Evolutionary conservation across 2,888 invertebrate species (phyloP).

Genomic region (Salpingus planirostris): DNA sequence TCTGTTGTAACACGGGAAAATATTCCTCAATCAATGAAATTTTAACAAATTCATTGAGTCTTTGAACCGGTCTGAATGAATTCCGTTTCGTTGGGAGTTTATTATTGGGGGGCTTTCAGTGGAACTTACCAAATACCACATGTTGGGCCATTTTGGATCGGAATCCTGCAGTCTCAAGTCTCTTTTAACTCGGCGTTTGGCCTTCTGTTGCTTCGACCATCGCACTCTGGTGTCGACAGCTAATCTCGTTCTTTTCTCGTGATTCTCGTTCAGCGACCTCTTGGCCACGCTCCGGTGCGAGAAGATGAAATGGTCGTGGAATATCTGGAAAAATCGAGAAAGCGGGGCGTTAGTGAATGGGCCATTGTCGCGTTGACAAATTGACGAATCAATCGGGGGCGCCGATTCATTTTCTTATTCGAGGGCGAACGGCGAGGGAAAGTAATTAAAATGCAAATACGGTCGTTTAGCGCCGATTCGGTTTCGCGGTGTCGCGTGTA

Average conservation of each 20-base stretch:
- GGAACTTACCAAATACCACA: conserved; percentile 97
- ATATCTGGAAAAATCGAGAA: conserved; percentile 57
- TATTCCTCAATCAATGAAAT: too few species aligned
- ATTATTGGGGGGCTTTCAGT: too few species aligned
- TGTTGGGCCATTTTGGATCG: conserved; percentile 88
- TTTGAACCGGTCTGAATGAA: too few species aligned
- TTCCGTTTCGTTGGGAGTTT: too few species aligned
- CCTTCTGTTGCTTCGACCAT: conserved; percentile 77
- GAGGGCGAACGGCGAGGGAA: too few species aligned
- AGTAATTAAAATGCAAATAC: conserved; percentile 16
- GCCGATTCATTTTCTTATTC: too few species aligned
- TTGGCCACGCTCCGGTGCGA: conserved; percentile 70
- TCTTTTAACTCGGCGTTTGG: conserved; percentile 71
- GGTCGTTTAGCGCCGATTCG: too few species aligned
- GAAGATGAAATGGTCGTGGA: conserved; percentile 79
- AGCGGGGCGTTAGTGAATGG: background rate
- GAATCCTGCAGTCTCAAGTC: conserved; percentile 55
- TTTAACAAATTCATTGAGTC: too few species aligned
- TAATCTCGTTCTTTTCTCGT: conserved; percentile 60
- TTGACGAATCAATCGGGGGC: too few species aligned
- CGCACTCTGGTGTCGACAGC: conserved; percentile 66
- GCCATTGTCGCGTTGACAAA: too few species aligned
- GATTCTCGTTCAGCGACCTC: conserved; percentile 64
- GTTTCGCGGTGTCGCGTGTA: too few species aligned
- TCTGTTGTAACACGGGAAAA: conserved; percentile 51